Conservation (phyloP, 2,113 vertebrate genomes). For the Neogale vison region DNA sequence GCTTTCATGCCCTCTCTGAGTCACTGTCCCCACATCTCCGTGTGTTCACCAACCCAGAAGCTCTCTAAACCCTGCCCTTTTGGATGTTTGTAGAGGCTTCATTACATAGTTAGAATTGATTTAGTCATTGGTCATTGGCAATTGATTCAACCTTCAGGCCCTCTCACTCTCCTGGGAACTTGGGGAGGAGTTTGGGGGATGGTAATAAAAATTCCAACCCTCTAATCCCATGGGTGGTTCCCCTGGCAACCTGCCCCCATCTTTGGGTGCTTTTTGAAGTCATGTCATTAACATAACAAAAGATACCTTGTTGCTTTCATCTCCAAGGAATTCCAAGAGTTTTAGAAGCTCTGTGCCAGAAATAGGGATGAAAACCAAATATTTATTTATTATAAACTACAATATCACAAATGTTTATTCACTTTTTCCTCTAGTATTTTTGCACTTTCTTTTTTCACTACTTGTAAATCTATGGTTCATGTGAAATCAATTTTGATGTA, state of each 20-base stretch:
- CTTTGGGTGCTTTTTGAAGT: too few relatives aligned
- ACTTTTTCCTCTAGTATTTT: neutral
- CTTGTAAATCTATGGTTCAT: neutral
- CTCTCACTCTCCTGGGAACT: neutral
- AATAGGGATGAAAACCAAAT: neutral
- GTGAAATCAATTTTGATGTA: neutral
- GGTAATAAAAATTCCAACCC: neutral
- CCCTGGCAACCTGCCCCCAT: too few relatives aligned
- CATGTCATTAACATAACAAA: neutral
- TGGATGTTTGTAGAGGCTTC: neutral
- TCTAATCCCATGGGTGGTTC: neutral
- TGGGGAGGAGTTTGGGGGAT: neutral
- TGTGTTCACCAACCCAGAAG: neutral
- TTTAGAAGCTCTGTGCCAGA: neutral
- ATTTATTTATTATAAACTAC: neutral
- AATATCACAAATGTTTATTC: neutral
- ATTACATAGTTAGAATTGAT: neutral
- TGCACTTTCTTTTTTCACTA: neutral
- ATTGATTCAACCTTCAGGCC: neutral
- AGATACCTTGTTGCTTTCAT: neutral
- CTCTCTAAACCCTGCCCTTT: too few relatives aligned
- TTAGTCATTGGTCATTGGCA: neutral
- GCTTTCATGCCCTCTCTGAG: neutral
- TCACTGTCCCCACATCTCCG: neutral
- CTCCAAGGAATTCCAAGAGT: neutral